phyloP scores from a whole-genome alignment of 2,888 invertebrate species.

The Dryococelus australis region DNA sequence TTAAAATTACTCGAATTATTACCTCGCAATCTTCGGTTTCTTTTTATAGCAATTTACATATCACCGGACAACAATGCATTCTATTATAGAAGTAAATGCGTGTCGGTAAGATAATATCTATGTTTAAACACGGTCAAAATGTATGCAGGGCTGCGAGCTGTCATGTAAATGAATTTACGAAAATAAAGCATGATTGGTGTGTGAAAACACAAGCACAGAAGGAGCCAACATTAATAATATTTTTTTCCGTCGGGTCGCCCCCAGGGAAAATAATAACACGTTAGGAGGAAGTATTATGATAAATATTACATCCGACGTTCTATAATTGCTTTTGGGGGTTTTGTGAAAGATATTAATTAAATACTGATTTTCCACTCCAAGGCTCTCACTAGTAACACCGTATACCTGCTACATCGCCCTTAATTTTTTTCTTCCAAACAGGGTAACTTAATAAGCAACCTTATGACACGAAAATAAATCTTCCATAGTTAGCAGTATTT shows the following conservation, averaged over 20 bases:
- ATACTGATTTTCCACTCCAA: neutral
- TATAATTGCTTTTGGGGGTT: conserved; percentile 8
- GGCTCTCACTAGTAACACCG: neutral
- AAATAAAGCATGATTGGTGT: neutral
- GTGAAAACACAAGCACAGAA: neutral
- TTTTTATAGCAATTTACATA: neutral
- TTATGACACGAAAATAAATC: conserved; percentile 1
- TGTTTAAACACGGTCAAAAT: neutral
- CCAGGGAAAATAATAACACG: conserved; percentile 1
- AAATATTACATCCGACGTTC: neutral
- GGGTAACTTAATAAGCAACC: conserved; percentile 9
- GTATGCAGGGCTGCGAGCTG: neutral
- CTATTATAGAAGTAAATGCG: neutral
- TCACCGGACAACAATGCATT: neutral
- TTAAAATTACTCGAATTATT: no score
- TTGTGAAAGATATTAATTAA: conserved; percentile 8
- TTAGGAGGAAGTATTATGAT: neutral
- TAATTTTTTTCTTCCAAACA: neutral
- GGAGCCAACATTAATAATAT: neutral
- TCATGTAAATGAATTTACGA: no score
- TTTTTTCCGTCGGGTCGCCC: neutral
- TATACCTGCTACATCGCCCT: neutral
- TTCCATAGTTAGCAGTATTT: neutral
- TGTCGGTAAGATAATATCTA: neutral
- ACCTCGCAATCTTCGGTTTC: no score